phyloP scores from a whole-genome alignment of 2,113 vertebrate genomes.

The Heterochromis multidens region DNA sequence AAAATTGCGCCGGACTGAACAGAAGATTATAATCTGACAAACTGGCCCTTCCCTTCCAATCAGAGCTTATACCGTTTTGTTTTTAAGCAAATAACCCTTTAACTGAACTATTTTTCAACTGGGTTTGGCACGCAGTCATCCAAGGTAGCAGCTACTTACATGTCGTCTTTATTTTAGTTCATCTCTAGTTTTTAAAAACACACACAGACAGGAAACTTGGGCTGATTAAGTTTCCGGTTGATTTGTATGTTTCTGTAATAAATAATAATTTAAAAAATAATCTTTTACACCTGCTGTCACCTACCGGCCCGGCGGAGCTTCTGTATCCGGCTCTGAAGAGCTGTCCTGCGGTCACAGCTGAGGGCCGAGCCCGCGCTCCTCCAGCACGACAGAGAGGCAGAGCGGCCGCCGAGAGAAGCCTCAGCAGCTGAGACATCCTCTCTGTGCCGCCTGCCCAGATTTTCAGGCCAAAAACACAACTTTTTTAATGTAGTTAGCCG shows the following conservation, averaged over 20 bases:
- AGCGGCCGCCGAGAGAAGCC: conserved; percentile 61
- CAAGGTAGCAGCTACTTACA: background rate
- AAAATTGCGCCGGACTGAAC: background rate
- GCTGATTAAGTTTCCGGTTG: rapidly evolving
- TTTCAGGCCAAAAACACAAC: background rate
- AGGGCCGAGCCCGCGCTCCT: conserved; percentile 33
- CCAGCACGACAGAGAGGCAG: conserved; percentile 34
- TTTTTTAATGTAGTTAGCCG: background rate
- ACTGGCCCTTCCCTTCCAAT: no score
- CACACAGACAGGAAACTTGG: background rate
- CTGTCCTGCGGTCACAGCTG: background rate
- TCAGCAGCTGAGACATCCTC: conserved; percentile 65
- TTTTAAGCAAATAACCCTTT: background rate
- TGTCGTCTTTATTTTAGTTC: rapidly evolving
- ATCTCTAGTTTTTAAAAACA: background rate
- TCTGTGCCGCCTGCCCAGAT: background rate
- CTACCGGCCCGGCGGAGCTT: conserved; percentile 24
- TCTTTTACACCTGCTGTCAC: background rate
- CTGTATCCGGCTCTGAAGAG: background rate
- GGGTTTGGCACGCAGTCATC: background rate
- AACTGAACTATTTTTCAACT: background rate
- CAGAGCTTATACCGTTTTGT: background rate
- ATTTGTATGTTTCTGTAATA: background rate
- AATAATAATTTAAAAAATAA: background rate
- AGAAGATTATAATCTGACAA: background rate